Conservation (phyloP, 2,888 invertebrate species). For the Pedicia rivosa region DNA sequence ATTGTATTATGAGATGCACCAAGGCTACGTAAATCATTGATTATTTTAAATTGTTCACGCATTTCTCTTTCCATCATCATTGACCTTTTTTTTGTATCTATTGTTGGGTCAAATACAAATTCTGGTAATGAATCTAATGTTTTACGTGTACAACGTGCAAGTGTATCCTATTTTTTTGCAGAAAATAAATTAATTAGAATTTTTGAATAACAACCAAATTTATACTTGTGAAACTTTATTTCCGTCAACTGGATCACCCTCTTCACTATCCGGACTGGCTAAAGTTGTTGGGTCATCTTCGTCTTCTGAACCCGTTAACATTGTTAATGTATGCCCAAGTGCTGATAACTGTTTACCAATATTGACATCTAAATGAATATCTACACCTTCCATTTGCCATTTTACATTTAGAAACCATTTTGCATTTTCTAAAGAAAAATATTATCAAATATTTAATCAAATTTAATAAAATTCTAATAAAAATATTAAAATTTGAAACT, state of each 20-base stretch:
- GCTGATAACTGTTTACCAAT: constrained; percentile 93
- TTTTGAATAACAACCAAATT: background rate
- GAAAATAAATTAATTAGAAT: constrained; percentile 28
- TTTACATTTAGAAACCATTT: constrained; percentile 97
- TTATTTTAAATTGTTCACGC: constrained; percentile 92
- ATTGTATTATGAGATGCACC: constrained; percentile 84
- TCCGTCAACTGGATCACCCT: constrained; percentile 52
- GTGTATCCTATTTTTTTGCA: no score
- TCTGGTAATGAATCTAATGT: constrained; percentile 63
- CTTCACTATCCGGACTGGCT: constrained; percentile 59
- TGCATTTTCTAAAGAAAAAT: constrained; percentile 55
- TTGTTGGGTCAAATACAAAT: constrained; percentile 63
- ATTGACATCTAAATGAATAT: constrained; percentile 88
- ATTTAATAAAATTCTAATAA: constrained; percentile 6
- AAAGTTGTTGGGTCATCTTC: constrained; percentile 59
- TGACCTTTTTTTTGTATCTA: constrained; percentile 73
- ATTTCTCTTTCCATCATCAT: constrained; percentile 91
- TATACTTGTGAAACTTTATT: constrained; percentile 36
- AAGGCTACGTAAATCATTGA: constrained; percentile 74
- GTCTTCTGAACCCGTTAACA: constrained; percentile 66
- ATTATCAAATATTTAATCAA: constrained; percentile 6
- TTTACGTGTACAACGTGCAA: constrained; percentile 42
- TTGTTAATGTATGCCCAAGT: constrained; percentile 87
- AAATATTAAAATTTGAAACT: constrained; percentile 1
- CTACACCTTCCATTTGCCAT: constrained; percentile 99